phyloP scores from a whole-genome alignment of 2,113 vertebrate species.

The Prinia subflava region DNA sequence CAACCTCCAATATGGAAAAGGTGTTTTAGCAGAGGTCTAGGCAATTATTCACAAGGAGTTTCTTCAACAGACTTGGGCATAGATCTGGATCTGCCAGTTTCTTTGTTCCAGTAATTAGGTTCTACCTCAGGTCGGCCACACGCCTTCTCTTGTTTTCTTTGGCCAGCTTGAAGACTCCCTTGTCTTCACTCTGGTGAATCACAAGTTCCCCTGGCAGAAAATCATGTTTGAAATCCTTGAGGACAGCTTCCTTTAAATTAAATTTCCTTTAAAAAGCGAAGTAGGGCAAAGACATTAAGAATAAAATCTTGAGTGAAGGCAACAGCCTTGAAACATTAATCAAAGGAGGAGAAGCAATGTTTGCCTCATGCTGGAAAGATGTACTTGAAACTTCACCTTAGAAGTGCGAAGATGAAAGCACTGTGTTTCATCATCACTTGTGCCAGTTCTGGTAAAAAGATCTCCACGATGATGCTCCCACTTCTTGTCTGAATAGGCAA shows the following conservation, averaged over 20 bases:
- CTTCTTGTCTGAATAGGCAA: neutral
- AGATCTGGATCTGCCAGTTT: neutral
- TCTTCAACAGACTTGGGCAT: neutral
- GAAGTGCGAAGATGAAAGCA: neutral
- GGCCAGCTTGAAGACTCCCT: neutral
- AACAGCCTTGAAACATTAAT: neutral
- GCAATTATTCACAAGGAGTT: neutral
- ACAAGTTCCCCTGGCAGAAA: neutral
- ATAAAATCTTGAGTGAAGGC: slow-evolving; percentile 6
- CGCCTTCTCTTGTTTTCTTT: slow-evolving; percentile 41
- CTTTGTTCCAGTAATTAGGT: slow-evolving; percentile 35
- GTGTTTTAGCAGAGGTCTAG: neutral
- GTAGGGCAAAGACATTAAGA: slow-evolving; percentile 23
- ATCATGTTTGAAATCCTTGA: slow-evolving; percentile 30
- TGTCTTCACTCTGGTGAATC: slow-evolving; percentile 32
- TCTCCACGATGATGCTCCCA: neutral
- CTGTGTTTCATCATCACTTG: neutral
- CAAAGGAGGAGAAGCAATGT: neutral
- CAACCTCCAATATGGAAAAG: neutral
- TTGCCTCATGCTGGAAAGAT: neutral
- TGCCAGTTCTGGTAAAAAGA: neutral
- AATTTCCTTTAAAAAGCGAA: slow-evolving; percentile 39
- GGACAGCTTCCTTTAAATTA: slow-evolving; percentile 42
- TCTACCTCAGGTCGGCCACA: neutral
- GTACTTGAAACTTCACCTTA: neutral